Evolutionary conservation across 1,140 invertebrate species (phyloP).

Genomic region (Drosophila burlai): DNA sequence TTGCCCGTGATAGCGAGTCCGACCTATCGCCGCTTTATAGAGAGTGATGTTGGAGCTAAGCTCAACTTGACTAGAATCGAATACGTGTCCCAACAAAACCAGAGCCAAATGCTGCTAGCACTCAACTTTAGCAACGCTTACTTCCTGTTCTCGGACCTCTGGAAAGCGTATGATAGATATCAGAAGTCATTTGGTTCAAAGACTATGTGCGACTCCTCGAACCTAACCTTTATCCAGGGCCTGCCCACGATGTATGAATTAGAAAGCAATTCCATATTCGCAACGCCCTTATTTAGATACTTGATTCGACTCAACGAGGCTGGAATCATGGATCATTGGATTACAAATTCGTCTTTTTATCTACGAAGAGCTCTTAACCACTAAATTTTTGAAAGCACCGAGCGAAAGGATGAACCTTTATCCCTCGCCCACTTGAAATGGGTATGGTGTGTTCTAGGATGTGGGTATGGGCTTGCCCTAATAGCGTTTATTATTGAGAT

Average conservation of each 20-base stretch:
- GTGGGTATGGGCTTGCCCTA: constrained; percentile 2
- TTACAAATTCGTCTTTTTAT: not conserved
- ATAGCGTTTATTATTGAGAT: constrained; percentile 23
- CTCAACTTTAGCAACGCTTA: constrained; percentile 10
- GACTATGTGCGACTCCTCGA: not conserved
- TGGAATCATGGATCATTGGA: constrained; percentile 18
- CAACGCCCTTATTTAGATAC: not conserved
- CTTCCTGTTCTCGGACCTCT: not conserved
- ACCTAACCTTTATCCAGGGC: not conserved
- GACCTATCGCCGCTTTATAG: not conserved
- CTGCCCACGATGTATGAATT: not conserved
- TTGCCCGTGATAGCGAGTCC: not conserved
- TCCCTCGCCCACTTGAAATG: not conserved
- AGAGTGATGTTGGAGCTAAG: not conserved
- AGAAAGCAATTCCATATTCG: constrained; percentile 15
- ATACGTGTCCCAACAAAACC: not conserved
- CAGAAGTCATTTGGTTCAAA: not conserved
- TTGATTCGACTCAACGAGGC: not conserved
- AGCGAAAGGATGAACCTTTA: not conserved
- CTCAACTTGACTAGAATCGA: not conserved
- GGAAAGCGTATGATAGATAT: not conserved
- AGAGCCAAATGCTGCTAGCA: not conserved
- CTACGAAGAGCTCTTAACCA: not conserved
- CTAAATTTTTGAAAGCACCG: too few species aligned
- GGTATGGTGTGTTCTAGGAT: constrained; percentile 23